phyloP scores from a whole-genome alignment of 2,797 vertebrate species.

The Myotis findleyi region DNA sequence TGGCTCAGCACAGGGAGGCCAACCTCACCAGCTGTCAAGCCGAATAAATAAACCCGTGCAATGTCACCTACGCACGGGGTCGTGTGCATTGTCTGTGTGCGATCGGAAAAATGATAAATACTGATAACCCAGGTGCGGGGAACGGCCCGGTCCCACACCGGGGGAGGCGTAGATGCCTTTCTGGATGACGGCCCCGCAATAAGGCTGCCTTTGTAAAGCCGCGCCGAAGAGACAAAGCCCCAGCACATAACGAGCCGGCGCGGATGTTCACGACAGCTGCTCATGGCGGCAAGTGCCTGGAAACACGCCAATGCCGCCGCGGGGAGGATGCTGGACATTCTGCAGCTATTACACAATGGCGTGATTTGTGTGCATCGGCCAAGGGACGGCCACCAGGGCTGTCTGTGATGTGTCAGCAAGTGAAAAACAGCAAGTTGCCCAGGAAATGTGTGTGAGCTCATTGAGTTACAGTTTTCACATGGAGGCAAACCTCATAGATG shows the following conservation, averaged over 20 bases:
- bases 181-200: too few species aligned
- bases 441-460: neutral
- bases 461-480: neutral
- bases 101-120: neutral
- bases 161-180: neutral
- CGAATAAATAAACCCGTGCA: accelerated
- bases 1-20: accelerated
- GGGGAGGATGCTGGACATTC: neutral
- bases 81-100: accelerated
- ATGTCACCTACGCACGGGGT: accelerated
- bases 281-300: accelerated
- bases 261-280: accelerated
- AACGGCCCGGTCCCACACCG: neutral
- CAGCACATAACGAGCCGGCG: accelerated
- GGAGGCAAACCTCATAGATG: neutral
- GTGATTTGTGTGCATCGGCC: neutral
- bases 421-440: neutral
- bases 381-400: neutral
- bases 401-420: neutral
- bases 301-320: neutral
- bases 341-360: neutral
- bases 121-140: neutral
- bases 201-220: neutral
- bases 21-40: accelerated
- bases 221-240: neutral